Percentiles rank a stretch among this genome's conserved stretches.
Evolutionary conservation across 2,797 vertebrate genomes (phyloP).

Genomic region (Melanotaenia nigrans): DNA sequence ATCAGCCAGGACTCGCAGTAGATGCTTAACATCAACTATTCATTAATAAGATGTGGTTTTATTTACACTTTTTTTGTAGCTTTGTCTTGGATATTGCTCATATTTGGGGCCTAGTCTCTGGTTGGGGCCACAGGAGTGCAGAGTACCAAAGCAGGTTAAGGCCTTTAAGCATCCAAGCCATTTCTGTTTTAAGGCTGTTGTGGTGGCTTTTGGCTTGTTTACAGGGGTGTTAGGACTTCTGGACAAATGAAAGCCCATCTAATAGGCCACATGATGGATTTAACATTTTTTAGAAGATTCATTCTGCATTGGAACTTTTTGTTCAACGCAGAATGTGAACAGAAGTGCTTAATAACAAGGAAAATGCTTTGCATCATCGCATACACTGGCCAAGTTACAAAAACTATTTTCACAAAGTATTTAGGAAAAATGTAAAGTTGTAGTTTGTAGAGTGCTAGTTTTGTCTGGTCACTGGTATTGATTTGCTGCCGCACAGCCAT

Average conservation of each 20-base stretch:
- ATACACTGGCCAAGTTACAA: background rate
- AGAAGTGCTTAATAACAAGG: background rate
- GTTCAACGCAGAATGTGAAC: background rate
- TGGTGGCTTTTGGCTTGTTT: slow-evolving; percentile 48
- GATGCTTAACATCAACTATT: background rate
- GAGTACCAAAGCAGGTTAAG: slow-evolving; percentile 48
- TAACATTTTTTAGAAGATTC: slow-evolving; percentile 2
- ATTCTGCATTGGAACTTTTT: background rate
- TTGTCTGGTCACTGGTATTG: background rate
- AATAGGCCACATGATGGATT: slow-evolving; percentile 33
- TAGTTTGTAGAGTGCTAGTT: background rate
- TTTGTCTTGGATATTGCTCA: background rate
- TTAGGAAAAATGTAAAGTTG: background rate
- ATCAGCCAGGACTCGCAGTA: background rate
- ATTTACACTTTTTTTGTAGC: slow-evolving; percentile 1
- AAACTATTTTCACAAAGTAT: background rate
- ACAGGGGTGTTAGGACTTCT: slow-evolving; percentile 33
- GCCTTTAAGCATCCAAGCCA: slow-evolving; percentile 53
- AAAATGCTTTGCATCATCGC: background rate
- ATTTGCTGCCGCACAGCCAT: background rate
- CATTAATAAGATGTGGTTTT: slow-evolving; percentile 14
- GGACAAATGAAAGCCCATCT: slow-evolving; percentile 10
- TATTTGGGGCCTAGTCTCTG: slow-evolving; percentile 15
- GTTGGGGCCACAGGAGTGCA: slow-evolving; percentile 41
- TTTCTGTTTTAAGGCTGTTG: slow-evolving; percentile 57